These are phyloP conservation scores for Hippocampus guttulatus DNA, from an alignment of 2,113 vertebrate genomes.

Conservation along the genomic window DNA sequence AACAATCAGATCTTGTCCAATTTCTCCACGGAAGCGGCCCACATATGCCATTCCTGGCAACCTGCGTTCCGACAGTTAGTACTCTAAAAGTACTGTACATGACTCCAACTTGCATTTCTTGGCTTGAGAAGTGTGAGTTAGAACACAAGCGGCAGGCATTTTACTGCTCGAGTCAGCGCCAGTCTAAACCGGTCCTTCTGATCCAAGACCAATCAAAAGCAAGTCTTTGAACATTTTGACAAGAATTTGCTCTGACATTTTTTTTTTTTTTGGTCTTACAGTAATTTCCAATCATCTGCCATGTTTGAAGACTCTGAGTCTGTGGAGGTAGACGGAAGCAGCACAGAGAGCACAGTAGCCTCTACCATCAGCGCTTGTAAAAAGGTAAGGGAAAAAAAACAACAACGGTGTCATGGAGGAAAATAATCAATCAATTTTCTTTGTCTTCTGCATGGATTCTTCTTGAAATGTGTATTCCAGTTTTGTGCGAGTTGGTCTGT, in stretches of 20 bases:
- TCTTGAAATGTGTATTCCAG: slow-evolving; percentile 8
- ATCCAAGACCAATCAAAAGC: background rate
- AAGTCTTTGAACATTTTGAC: slow-evolving; percentile 29
- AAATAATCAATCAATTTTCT: slow-evolving; percentile 4
- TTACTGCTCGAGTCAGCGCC: slow-evolving; percentile 8
- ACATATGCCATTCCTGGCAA: background rate
- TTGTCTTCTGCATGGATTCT: slow-evolving; percentile 1
- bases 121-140: background rate
- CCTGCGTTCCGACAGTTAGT: background rate
- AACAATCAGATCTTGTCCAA: background rate
- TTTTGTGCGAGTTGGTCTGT: slow-evolving; percentile 26
- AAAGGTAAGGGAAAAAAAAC: slow-evolving; percentile 75
- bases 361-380: slow-evolving; percentile 87
- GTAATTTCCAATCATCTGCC: slow-evolving; percentile 80
- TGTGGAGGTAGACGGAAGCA: slow-evolving; percentile 60
- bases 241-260: slow-evolving; percentile 35
- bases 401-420: slow-evolving; percentile 1
- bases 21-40: background rate
- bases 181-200: background rate
- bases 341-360: slow-evolving; percentile 71
- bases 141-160: slow-evolving; percentile 11
- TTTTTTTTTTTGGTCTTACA: slow-evolving; percentile 59
- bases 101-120: background rate
- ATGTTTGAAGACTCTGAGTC: slow-evolving; percentile 78
- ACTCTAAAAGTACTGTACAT: background rate